Evolutionary conservation across 1,140 invertebrate genomes (phyloP).

Genomic region (Physella acuta): DNA sequence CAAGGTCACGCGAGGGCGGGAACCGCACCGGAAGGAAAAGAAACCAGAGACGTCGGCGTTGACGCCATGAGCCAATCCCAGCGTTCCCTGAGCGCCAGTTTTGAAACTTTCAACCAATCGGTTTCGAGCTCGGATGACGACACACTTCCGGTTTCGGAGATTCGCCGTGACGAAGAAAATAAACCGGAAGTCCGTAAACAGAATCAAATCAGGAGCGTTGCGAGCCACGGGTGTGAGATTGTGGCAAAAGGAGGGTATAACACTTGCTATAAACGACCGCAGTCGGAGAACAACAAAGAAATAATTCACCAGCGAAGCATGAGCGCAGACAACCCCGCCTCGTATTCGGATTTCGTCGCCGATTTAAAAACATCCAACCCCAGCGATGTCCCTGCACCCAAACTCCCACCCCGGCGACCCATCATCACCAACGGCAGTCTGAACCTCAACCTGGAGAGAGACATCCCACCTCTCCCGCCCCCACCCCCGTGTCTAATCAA

Average conservation of each 20-base stretch:
- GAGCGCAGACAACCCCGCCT: not conserved
- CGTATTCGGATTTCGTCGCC: conserved; percentile 22
- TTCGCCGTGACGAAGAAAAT: no score
- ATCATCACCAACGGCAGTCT: conserved; percentile 15
- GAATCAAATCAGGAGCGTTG: no score
- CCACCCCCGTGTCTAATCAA: conserved; percentile 8
- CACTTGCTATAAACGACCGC: no score
- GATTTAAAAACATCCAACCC: not conserved
- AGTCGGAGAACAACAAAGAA: no score
- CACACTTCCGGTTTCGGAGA: not conserved
- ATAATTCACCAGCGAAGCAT: not conserved
- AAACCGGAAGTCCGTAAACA: no score
- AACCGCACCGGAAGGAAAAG: not conserved
- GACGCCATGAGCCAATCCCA: conserved; percentile 20
- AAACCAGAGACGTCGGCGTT: conserved; percentile 12
- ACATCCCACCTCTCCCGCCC: conserved; percentile 11
- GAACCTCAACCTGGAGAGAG: not conserved
- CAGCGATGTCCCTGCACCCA: conserved; percentile 5
- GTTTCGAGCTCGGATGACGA: not conserved
- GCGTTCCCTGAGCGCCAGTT: conserved; percentile 6
- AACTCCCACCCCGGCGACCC: not conserved
- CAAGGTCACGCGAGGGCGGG: not conserved
- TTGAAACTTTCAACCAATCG: conserved; percentile 17
- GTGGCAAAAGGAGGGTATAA: not conserved
- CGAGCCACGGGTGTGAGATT: no score